A percentile compares a stretch with the other conserved stretches of the same genome.
Evolutionary conservation across 2,113 vertebrate genomes (phyloP).

Genomic region (Platanista minor): DNA sequence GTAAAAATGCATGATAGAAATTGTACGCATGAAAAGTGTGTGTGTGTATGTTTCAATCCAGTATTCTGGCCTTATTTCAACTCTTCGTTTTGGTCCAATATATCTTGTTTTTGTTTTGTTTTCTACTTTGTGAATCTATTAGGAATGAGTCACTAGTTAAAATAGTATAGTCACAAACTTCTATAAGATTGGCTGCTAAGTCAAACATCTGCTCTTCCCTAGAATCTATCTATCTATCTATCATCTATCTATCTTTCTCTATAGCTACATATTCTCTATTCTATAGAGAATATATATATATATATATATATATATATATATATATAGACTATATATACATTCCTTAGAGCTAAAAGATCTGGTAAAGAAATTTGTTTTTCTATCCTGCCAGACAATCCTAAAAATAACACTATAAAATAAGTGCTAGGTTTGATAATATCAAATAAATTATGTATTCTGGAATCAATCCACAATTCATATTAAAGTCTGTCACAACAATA

Average conservation of each 20-base stretch:
- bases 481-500: conserved; percentile 58
- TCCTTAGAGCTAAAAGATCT: conserved; percentile 50
- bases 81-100: conserved; percentile 39
- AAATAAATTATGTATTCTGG: conserved; percentile 64
- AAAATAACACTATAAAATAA: conserved; percentile 65
- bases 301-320: background rate
- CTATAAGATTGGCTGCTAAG: conserved; percentile 66
- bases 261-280: background rate
- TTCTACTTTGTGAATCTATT: conserved; percentile 1
- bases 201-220: conserved; percentile 48
- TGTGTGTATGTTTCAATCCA: conserved; percentile 40
- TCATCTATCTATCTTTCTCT: background rate
- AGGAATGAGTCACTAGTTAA: conserved; percentile 65
- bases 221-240: background rate
- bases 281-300: background rate
- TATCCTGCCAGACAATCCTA: conserved; percentile 35
- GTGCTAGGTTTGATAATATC: conserved; percentile 55
- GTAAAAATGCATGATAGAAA: background rate
- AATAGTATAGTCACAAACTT: conserved; percentile 64
- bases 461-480: conserved; percentile 71
- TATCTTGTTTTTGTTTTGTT: conserved; percentile 55
- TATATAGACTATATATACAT: background rate
- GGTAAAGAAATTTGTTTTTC: conserved; percentile 39
- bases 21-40: background rate
- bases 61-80: conserved; percentile 49